A percentile compares a stretch with the other conserved stretches of the same genome.
These are phyloP conservation scores for Eutolmus rufibarbis DNA, from an alignment of 2,888 invertebrate genomes.

Conservation along the genomic window DNA sequence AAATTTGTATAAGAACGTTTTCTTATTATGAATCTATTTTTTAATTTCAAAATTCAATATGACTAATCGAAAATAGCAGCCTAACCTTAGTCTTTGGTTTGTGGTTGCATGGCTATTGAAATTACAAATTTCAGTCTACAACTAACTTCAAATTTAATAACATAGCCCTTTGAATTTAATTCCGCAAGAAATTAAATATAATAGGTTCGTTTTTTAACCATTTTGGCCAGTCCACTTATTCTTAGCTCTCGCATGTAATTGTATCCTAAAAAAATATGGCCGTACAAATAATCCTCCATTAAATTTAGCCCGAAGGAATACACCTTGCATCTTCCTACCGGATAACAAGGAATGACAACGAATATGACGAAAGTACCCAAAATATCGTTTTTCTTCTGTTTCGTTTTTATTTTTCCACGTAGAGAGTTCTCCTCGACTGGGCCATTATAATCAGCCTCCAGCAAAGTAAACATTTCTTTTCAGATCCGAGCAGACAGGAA, in stretches of 20 bases:
- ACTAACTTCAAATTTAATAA: no score
- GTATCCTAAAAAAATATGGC: neutral
- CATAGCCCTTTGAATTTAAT: no score
- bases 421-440: neutral
- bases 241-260: neutral
- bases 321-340: neutral
- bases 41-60: no score
- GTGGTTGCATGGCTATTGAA: no score
- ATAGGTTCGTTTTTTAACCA: no score
- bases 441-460: conserved; percentile 8
- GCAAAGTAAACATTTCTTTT: conserved; percentile 21
- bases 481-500: neutral
- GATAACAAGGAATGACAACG: neutral
- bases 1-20: no score
- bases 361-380: neutral
- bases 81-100: no score
- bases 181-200: no score
- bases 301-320: neutral
- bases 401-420: neutral
- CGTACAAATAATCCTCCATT: neutral
- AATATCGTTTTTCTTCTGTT: neutral
- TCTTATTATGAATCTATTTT: no score
- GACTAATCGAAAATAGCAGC: no score
- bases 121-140: no score
- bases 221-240: no score